Base-by-base conservation (phyloP, 2,113 vertebrate species). In the Bufo bufo region DNA sequence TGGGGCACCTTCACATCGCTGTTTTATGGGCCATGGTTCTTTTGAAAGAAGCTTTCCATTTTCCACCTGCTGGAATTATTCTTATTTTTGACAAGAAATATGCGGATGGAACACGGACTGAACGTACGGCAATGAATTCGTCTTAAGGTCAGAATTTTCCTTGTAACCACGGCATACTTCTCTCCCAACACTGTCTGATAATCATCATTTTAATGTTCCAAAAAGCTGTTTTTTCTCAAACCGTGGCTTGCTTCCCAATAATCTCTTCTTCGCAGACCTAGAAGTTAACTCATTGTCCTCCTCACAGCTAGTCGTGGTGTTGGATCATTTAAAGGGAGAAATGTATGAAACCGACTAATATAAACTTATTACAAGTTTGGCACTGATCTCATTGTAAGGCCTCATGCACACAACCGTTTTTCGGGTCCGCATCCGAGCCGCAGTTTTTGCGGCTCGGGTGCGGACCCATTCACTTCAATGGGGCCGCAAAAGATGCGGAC, bases 121-220 rank as follows among this genome's bases (percentile, higher is more conserved):
- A 74, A 19, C 47, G 49, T 49, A 49, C 3, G 43, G 14, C 43
- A 13, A 7, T 74, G 3, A 50, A 50, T 9, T 9, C 0, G 9
- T 78, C n/a, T 78, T 49, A 65, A 65, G 80, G 83, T 72, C 66
- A 85, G 52, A 85, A 33, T 43, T 43, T 74, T 71, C 69, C 50
- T 56, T 85, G 66, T 58, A 56, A 56, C 74, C 65, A 72, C 69
- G 56, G 33, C 50, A 20, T 56, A 71, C n/a, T 6, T 74, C 69
- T 71, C 69, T 85, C 47, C 9, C 23, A 71, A 74, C 66, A 58
- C 9, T 74, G 50, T 56, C 23, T 74, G 69, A 58, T 84, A 72
- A 54, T 50, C n/a, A 74, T 84, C 82, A 69, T 74, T 85, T 72
- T 54, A 74, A 85, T 74, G 83, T 58, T 85, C 83, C 69, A 85